Conservation (phyloP, 1,140 invertebrate species). For the Diorhabda carinulata region DNA sequence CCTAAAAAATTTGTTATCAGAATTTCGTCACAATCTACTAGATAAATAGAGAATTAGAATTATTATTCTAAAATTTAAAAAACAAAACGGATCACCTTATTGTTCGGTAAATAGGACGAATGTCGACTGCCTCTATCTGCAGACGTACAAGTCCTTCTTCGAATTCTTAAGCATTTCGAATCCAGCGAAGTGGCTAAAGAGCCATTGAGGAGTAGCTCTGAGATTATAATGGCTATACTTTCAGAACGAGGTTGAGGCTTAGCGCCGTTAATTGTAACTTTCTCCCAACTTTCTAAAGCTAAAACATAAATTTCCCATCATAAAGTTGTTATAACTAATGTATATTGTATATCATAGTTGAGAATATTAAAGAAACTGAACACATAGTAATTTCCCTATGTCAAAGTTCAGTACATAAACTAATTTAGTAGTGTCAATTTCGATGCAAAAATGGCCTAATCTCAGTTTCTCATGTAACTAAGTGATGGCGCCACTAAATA, state of each 20-base stretch:
- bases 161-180: constrained; percentile 39
- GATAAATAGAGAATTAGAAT: constrained; percentile 8
- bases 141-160: constrained; percentile 42
- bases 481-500: no score
- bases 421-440: no score
- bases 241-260: constrained; percentile 70
- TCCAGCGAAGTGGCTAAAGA: constrained; percentile 37
- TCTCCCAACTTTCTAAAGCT: constrained; percentile 77
- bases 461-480: no score
- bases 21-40: neutral
- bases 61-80: constrained; percentile 9
- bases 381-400: no score
- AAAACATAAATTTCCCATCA: constrained; percentile 17
- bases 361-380: no score
- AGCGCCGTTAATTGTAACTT: constrained; percentile 61
- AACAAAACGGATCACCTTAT: constrained; percentile 31
- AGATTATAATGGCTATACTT: constrained; percentile 57
- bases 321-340: neutral
- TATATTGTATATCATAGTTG: neutral
- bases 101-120: constrained; percentile 47
- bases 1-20: constrained; percentile 6
- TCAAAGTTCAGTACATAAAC: no score
- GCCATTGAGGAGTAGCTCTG: constrained; percentile 53
- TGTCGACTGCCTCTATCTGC: constrained; percentile 44
- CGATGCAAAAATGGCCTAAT: no score